phyloP scores from a whole-genome alignment of 1,140 invertebrate species.

The Drosophila pachea region DNA sequence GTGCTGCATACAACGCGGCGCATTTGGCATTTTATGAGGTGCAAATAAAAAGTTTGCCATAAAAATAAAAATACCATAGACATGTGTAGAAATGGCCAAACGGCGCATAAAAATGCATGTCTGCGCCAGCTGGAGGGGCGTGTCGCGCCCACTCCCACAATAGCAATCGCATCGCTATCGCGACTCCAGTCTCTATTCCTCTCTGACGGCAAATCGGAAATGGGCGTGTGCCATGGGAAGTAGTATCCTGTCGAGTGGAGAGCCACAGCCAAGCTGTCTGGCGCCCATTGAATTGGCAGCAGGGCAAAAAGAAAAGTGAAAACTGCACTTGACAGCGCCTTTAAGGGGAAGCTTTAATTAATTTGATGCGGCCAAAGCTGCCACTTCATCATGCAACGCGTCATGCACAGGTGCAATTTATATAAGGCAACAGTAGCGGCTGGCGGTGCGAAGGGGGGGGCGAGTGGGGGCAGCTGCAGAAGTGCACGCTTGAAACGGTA shows the following conservation, averaged over 20 bases:
- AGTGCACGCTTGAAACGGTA: constrained; percentile 65
- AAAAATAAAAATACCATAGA: constrained; percentile 77
- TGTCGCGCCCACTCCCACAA: too few relatives aligned
- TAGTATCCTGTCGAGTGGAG: constrained; percentile 7
- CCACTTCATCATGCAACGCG: constrained; percentile 48
- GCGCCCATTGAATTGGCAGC: background rate
- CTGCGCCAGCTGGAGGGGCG: constrained; percentile 40
- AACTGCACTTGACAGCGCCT: constrained; percentile 40
- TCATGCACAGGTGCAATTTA: constrained; percentile 75
- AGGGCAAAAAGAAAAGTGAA: constrained; percentile 13
- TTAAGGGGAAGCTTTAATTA: constrained; percentile 58
- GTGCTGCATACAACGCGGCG: constrained; percentile 68
- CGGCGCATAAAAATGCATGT: constrained; percentile 72
- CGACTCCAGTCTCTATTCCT: too few relatives aligned
- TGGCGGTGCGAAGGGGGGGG: too few relatives aligned
- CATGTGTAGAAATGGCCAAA: constrained; percentile 56
- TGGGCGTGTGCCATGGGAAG: constrained; percentile 24
- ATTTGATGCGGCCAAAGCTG: constrained; percentile 45
- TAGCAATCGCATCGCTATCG: too few relatives aligned
- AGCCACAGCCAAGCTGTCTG: constrained; percentile 9
- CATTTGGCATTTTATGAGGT: constrained; percentile 76
- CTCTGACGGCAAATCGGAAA: constrained; percentile 69
- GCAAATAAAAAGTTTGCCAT: constrained; percentile 75
- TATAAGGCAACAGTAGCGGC: constrained; percentile 22
- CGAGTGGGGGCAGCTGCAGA: constrained; percentile 12